Base-by-base conservation (phyloP, 2,113 vertebrate genomes). In the Semicossyphus pulcher region DNA sequence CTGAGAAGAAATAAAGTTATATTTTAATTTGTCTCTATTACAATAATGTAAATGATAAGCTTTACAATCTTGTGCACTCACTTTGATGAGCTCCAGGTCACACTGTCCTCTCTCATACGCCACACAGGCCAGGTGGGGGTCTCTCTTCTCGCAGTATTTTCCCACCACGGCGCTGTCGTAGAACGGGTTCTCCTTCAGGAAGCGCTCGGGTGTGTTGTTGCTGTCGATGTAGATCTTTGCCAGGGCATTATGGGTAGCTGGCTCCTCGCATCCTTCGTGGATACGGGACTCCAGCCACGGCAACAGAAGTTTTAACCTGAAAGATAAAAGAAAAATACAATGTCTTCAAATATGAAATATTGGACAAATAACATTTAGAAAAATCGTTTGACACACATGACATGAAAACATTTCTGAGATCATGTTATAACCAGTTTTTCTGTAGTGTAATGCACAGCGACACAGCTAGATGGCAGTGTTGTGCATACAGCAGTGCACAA, bases 171-270 rank as follows among this genome's bases (percentile, higher is more conserved):
- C 81, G 37, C 97, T 97, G 90, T 97, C 94, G 1, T 97, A 97
- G 87, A 94, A 95, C 11, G 93, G 82, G 69, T 98, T 97, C 85
- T 97, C 96, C 45, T 95, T 94, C 74, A 98, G 91, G 86, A 98
- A 98, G 26, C 93, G 94, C 84, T 97, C 96, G 0, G 97, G 95
- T 29, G 93, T 96, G 87, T 95, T 96, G 89, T 96, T 97, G 91
- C 95, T 97, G 91, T 97, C 96, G 0, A 97, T 96, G 92, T 96
- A 98, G 88, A 97, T 97, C 89, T 98, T 97, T 32, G 97, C 96
- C 57, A 98, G 81, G 14, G 96, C 95, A 23, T 97, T 98, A 66
- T 98, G 97, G 26, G 95, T 97, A 0, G 97, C 95, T 4, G 97
- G 95, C 86, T 98, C 97, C 76, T 97, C 95, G 54, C 94, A 97